These are phyloP conservation scores for Burhinus bistriatus DNA, from an alignment of 2,113 vertebrate genomes.

Conservation along the genomic window DNA sequence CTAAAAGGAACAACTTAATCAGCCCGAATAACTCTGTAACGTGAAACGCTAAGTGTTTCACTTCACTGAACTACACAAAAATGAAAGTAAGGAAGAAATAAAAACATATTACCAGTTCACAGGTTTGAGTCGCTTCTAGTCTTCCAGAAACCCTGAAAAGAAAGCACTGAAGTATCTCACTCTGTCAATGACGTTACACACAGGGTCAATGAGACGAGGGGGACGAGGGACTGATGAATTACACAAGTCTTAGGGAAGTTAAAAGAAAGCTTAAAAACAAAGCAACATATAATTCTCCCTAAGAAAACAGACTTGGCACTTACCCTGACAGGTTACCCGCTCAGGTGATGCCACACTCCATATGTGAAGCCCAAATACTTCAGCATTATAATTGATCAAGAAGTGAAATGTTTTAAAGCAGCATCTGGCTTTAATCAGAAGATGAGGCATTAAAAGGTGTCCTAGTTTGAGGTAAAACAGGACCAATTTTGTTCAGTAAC, in stretches of 20 bases:
- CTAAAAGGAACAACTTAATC: not conserved
- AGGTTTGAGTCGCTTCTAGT: constrained; percentile 78
- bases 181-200: not conserved
- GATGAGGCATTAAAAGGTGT: not conserved
- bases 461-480: no score
- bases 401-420: not conserved
- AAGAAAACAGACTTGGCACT: not conserved
- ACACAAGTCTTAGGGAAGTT: not conserved
- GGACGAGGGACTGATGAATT: not conserved
- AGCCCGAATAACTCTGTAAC: not conserved
- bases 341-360: rapidly evolving
- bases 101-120: constrained; percentile 83
- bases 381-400: not conserved
- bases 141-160: constrained; percentile 78
- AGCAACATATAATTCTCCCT: not conserved
- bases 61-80: not conserved
- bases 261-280: not conserved
- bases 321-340: not conserved
- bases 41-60: not conserved
- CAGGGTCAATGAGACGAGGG: not conserved
- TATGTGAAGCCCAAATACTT: not conserved
- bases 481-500: no score
- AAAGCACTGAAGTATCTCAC: not conserved
- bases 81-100: not conserved
- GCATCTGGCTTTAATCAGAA: not conserved